These are phyloP conservation scores for Rhinolophus sinicus DNA, from an alignment of 2,113 vertebrate species.

Conservation along the genomic window DNA sequence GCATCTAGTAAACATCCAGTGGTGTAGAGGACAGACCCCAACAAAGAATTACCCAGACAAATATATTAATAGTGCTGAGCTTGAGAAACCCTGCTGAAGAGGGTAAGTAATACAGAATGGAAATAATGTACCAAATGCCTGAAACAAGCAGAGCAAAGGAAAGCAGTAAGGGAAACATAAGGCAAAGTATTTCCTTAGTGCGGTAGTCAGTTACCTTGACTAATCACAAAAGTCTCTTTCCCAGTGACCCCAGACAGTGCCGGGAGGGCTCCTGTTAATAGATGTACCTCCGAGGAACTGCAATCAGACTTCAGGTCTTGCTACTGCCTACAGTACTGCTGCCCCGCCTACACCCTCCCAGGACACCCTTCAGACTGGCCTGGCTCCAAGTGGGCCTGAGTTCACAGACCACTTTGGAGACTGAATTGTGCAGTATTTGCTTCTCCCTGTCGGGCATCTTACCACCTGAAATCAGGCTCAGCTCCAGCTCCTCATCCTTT, in stretches of 20 bases:
- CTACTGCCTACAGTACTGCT: background rate
- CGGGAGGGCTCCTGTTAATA: background rate
- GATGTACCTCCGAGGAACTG: background rate
- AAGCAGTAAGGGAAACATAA: fast-evolving
- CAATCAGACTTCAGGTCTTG: background rate
- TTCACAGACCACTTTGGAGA: background rate
- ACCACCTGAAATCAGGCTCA: background rate
- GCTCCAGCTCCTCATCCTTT: background rate
- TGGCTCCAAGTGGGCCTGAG: background rate
- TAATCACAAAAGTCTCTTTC: background rate
- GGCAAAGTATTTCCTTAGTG: background rate
- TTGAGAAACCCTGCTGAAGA: background rate
- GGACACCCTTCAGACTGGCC: background rate
- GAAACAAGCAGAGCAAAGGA: background rate
- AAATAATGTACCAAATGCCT: background rate
- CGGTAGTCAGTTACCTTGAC: background rate
- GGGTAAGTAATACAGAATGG: background rate
- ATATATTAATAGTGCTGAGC: background rate
- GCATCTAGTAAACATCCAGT: background rate
- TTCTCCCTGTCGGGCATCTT: background rate
- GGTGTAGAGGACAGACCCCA: background rate
- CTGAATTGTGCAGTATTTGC: background rate
- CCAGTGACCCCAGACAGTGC: no score
- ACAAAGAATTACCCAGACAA: background rate
- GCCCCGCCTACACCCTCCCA: background rate